Base-by-base conservation (phyloP, 2,797 vertebrate genomes). In the Lemur catta region DNA sequence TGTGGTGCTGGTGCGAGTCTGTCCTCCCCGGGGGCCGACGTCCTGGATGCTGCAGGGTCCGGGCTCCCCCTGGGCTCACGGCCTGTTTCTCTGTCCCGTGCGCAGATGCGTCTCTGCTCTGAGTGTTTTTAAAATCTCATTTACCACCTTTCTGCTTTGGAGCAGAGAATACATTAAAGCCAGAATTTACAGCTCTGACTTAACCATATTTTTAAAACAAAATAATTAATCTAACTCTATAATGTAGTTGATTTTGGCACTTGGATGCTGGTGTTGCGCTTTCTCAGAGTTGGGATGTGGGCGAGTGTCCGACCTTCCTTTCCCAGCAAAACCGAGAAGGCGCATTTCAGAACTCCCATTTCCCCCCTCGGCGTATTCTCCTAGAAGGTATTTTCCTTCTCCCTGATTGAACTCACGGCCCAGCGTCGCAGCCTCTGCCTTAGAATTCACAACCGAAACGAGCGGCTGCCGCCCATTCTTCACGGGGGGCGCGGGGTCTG, bases 21-120 rank as follows among this genome's bases (percentile, higher is more conserved):
- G 3, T 20, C 11, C 5, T 18, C 1, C 10, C 5, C 0, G 0
- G 17, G 12, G 10, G 15, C 28, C 0, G 2, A 14, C 0, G 7
- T 15, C 33, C 20, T 9, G 8, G 6, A 13, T 6, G 33, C 28
- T 24, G 0, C 0, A 2, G 71, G 33, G 1, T 30, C 43, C 46
- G 14, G 48, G 30, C 11, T 78, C 9, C 1, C 0, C 2, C 6
- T 1, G 4, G 1, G 10, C 2, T 35, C 8, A 26, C 9, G 7
- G 55, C 24, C 22, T 7, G 6, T 38, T 22, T 46, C 57, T 89
- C 35, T 24, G 33, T 18, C 22, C 22, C 24, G 0, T 1, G 14
- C 48, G 26, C 13, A 26, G 9, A 5, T 12, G 8, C 24, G 6
- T 57, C 14, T 79, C 55, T 38, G 15, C 12, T 50, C 59, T 61